These are phyloP conservation scores for Bostrychus sinensis DNA, from an alignment of 2,113 vertebrate species.

Conservation along the genomic window DNA sequence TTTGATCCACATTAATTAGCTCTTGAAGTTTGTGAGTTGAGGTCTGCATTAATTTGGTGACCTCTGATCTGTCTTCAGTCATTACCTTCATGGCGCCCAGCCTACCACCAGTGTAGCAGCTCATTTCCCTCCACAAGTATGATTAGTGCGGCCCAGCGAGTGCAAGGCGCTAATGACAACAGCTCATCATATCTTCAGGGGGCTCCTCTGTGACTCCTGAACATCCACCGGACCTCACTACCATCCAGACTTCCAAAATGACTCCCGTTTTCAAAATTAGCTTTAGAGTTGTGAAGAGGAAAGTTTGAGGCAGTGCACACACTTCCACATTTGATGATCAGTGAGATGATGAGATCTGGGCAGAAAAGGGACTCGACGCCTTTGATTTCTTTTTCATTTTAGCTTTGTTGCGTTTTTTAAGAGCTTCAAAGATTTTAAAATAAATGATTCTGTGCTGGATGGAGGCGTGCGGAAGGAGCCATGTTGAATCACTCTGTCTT, in stretches of 20 bases:
- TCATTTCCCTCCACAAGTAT: conserved; percentile 59
- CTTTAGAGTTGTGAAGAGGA: conserved; percentile 52
- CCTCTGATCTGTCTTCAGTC: conserved; percentile 63
- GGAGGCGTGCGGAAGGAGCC: conserved; percentile 39
- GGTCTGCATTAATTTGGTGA: conserved; percentile 55
- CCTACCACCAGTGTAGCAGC: conserved; percentile 41
- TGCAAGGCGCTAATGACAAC: conserved; percentile 56
- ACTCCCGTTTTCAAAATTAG: conserved; percentile 54
- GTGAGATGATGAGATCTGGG: conserved; percentile 64
- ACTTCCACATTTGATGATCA: conserved; percentile 68
- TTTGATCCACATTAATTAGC: conserved; percentile 58
- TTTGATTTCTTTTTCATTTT: conserved; percentile 72
- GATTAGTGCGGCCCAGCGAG: conserved; percentile 53
- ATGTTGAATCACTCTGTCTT: conserved; percentile 19
- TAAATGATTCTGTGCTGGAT: conserved; percentile 46
- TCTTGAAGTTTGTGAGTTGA: conserved; percentile 39
- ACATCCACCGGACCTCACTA: conserved; percentile 42
- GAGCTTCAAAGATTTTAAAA: conserved; percentile 74
- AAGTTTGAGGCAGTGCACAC: conserved; percentile 47
- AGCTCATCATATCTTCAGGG: conserved; percentile 55
- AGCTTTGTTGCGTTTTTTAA: conserved; percentile 68
- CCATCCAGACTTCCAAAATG: conserved; percentile 26
- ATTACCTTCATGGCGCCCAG: conserved; percentile 62
- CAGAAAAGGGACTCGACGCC: conserved; percentile 44
- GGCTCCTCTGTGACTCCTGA: conserved; percentile 48